phyloP scores from a whole-genome alignment of 2,888 invertebrate genomes.

The Coelinius sp. region DNA sequence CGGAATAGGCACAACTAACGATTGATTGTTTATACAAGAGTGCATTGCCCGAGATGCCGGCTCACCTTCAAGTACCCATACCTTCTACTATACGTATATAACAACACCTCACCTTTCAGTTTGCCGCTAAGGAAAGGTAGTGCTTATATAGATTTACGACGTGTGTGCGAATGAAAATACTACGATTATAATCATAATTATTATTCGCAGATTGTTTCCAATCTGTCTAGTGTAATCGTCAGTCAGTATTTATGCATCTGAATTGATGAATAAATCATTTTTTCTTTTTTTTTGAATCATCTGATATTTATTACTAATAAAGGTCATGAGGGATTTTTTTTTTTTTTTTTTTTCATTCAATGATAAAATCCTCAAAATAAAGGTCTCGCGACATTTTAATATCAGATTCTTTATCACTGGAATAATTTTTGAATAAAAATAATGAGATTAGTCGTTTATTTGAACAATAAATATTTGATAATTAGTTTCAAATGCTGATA shows the following conservation, averaged over 20 bases:
- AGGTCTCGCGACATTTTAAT: background rate
- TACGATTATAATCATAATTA: conserved; percentile 11
- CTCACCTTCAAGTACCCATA: conserved; percentile 56
- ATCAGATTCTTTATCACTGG: background rate
- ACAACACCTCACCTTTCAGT: conserved; percentile 29
- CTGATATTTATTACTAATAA: too few relatives aligned
- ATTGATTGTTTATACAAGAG: conserved; percentile 69
- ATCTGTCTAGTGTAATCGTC: background rate
- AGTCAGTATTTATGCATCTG: background rate
- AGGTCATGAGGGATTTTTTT: too few relatives aligned
- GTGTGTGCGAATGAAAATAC: conserved; percentile 20
- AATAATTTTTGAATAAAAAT: background rate
- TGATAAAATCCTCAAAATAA: background rate
- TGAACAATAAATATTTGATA: too few relatives aligned
- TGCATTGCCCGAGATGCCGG: conserved; percentile 68
- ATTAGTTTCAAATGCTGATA: too few relatives aligned
- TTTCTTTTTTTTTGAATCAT: background rate
- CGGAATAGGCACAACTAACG: conserved; percentile 7
- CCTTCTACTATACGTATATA: conserved; percentile 29
- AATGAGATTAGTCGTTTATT: too few relatives aligned
- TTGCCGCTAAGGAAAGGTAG: conserved; percentile 13
- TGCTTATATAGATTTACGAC: conserved; percentile 28
- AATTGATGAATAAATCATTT: background rate
- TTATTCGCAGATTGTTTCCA: conserved; percentile 1
- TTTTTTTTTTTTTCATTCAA: background rate